Evolutionary conservation across 1,140 invertebrate genomes (phyloP).

Genomic region (Calephelis nemesis): DNA sequence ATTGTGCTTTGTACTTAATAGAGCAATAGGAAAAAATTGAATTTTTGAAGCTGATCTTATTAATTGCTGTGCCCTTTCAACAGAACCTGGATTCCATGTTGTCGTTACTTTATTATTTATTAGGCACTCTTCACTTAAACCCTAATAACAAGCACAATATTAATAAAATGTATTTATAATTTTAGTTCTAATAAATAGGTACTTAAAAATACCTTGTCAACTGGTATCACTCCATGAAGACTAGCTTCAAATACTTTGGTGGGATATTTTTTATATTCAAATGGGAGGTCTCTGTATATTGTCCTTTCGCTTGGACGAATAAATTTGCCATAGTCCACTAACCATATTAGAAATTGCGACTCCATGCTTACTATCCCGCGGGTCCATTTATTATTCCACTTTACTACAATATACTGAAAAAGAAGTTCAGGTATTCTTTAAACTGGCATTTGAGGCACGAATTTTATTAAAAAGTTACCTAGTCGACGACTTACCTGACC

Average conservation of each 20-base stretch:
- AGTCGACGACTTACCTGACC: conserved; percentile 40
- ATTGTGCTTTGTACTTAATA: conserved; percentile 42
- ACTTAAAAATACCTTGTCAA: conserved; percentile 44
- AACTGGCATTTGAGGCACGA: too few relatives aligned
- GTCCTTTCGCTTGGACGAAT: conserved; percentile 43
- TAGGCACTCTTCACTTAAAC: conserved; percentile 38
- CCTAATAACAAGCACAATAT: conserved; percentile 30
- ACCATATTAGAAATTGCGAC: conserved; percentile 49
- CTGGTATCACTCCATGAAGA: conserved; percentile 52
- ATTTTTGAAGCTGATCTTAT: conserved; percentile 35
- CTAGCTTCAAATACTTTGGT: conserved; percentile 60
- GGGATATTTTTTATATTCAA: conserved; percentile 45
- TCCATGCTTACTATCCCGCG: conserved; percentile 51
- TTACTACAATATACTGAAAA: conserved; percentile 55
- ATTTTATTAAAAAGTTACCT: too few relatives aligned
- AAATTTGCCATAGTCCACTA: conserved; percentile 52
- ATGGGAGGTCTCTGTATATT: conserved; percentile 39
- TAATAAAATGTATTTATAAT: neutral
- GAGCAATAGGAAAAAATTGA: conserved; percentile 44
- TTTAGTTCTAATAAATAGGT: neutral
- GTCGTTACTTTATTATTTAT: conserved; percentile 37
- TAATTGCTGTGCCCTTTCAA: conserved; percentile 37
- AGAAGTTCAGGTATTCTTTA: neutral
- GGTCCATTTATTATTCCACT: conserved; percentile 51
- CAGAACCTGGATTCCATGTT: conserved; percentile 44